Evolutionary conservation across 1,140 invertebrate species (phyloP), one percentile per base, ranked within the genome.

Genomic region (Drosophila pruinosa): DNA sequence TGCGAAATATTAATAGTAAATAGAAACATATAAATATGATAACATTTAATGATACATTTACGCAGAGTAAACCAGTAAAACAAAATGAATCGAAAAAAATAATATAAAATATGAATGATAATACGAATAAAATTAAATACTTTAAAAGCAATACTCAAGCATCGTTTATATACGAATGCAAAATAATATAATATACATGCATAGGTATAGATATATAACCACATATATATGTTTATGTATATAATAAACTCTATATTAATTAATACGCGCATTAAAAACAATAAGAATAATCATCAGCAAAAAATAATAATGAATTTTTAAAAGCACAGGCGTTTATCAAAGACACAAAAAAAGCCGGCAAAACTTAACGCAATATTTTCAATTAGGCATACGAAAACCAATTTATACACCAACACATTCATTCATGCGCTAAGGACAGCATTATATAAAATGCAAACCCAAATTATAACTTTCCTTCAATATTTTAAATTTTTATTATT

Each of bases 1-100:
- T 47, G 61, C 61, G 26, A 58, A 36, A 57, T 71, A 85, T 80
- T 85, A 80, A 68, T 64, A 76, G 57, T 78, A 82, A 82, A 54
- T 72, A 65, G 39, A 75, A 48, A 21, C 26, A 72, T 24, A 62
- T 58, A 76, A 36, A 59, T 57, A 74, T 17, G 62, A 68, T 14
- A 43, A 58, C 48, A 62, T 79, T 69, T 43, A 61, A 79, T 69
- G 70, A 48, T 34, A 39, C 62, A 47, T 34, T 43, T 57, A 41
- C 34, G 39, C 15, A 41, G 15, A 63, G 39, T 36, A 75, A 61
- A 59, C 21, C 67, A 41, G 52, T 63, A 82, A 71, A 81, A 54
- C 31, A 62, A 64, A 76, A 78, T 22, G n/a, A 34, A 47, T 36
- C 17, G 5, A 58, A 65, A 59, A 58, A 39, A 53, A 45, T 38